These are phyloP conservation scores for Nowickia ferox DNA, from an alignment of 2,888 invertebrate species.

Conservation along the genomic window DNA sequence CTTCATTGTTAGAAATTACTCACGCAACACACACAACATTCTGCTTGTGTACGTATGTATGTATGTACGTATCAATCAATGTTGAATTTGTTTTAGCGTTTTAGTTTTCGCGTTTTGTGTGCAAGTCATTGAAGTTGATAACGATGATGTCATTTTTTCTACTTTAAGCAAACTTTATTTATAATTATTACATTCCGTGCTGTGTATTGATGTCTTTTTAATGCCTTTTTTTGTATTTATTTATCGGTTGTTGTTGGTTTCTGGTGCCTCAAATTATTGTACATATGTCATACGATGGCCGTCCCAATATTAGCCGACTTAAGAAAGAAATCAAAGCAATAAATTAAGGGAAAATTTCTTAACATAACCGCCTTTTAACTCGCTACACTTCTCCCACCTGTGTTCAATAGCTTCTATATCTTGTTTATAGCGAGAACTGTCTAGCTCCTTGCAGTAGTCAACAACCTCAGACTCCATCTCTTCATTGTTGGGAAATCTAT, in stretches of 20 bases:
- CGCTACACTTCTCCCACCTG: too few species aligned
- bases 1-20: not conserved
- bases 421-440: too few species aligned
- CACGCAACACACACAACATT: not conserved
- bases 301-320: too few species aligned
- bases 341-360: too few species aligned
- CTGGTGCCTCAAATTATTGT: not conserved
- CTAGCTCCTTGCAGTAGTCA: too few species aligned
- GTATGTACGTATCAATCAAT: not conserved
- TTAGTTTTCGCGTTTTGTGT: conserved; percentile 4
- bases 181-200: conserved; percentile 4
- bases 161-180: conserved; percentile 30
- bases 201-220: not conserved
- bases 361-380: too few species aligned
- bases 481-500: too few species aligned
- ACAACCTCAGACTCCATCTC: too few species aligned
- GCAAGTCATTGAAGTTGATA: not conserved
- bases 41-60: not conserved
- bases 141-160: conserved; percentile 51
- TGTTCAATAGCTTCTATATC: too few species aligned
- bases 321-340: too few species aligned
- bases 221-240: not conserved
- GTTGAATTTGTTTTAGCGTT: conserved; percentile 18
- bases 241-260: conserved; percentile 5
- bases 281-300: too few species aligned